Percentiles rank a stretch among this genome's conserved stretches.
phyloP scores from a whole-genome alignment of 2,888 invertebrate genomes.

The Venustoraphidia nigricollis region DNA sequence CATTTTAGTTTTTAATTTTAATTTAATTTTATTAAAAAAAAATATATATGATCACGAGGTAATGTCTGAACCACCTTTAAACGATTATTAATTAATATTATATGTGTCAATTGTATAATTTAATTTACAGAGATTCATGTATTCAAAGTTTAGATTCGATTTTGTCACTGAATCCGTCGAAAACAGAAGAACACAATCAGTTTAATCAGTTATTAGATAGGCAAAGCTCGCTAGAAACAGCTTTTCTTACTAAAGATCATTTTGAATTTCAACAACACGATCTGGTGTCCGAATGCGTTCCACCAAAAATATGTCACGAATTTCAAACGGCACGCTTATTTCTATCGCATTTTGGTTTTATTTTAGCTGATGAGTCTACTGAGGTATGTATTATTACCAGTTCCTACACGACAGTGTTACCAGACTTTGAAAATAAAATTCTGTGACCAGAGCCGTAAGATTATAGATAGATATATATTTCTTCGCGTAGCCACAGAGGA shows the following conservation, averaged over 20 bases:
- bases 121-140: constrained; percentile 57
- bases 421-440: too few relatives aligned
- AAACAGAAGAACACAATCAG: constrained; percentile 37
- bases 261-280: constrained; percentile 14
- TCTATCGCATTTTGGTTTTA: constrained; percentile 88
- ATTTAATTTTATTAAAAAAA: too few relatives aligned
- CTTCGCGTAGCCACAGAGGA: too few relatives aligned
- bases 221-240: constrained; percentile 35
- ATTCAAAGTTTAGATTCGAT: constrained; percentile 79
- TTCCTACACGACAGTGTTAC: too few relatives aligned
- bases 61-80: too few relatives aligned
- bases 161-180: constrained; percentile 35
- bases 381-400: constrained; percentile 22
- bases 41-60: too few relatives aligned
- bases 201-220: constrained; percentile 57
- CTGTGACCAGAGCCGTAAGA: too few relatives aligned
- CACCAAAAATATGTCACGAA: constrained; percentile 73
- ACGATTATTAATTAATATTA: neutral
- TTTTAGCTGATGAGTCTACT: constrained; percentile 40
- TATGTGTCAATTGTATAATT: constrained; percentile 5
- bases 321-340: constrained; percentile 92
- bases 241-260: constrained; percentile 4
- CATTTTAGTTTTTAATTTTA: too few relatives aligned
- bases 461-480: too few relatives aligned
- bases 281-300: constrained; percentile 56